Evolutionary conservation across 2,797 vertebrate species (phyloP).

Genomic region (Brachyrhaphis roseni): DNA sequence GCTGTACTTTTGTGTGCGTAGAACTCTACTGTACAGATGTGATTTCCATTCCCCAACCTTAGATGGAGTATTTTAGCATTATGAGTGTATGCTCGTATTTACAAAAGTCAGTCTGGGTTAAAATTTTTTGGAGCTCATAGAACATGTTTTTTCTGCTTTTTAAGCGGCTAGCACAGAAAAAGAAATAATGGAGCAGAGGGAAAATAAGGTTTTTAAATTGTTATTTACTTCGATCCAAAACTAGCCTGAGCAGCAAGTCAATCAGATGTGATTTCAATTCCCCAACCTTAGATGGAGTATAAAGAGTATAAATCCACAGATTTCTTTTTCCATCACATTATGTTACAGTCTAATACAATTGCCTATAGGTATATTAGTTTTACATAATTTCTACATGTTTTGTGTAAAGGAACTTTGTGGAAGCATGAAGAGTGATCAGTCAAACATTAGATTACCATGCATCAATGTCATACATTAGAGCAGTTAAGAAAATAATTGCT

Average conservation of each 20-base stretch:
- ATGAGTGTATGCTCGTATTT: constrained; percentile 68
- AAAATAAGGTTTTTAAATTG: background rate
- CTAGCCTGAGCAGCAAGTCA: background rate
- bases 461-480: too few relatives aligned
- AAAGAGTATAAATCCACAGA: background rate
- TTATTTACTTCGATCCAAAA: background rate
- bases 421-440: background rate
- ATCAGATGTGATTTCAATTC: background rate
- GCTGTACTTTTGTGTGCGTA: constrained; percentile 26
- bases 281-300: too few relatives aligned
- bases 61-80: constrained; percentile 80
- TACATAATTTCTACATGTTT: background rate
- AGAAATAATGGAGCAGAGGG: background rate
- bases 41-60: constrained; percentile 76
- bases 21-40: constrained; percentile 84
- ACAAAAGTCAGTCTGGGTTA: constrained; percentile 25
- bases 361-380: background rate
- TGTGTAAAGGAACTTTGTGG: background rate
- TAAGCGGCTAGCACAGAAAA: background rate
- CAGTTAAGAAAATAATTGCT: background rate
- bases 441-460: too few relatives aligned
- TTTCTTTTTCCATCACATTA: background rate
- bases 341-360: background rate
- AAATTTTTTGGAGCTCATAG: background rate
- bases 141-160: constrained; percentile 3